Percentiles rank a stretch among this genome's conserved stretches.
phyloP scores from a whole-genome alignment of 1,140 invertebrate species.

The Aricia agestis region DNA sequence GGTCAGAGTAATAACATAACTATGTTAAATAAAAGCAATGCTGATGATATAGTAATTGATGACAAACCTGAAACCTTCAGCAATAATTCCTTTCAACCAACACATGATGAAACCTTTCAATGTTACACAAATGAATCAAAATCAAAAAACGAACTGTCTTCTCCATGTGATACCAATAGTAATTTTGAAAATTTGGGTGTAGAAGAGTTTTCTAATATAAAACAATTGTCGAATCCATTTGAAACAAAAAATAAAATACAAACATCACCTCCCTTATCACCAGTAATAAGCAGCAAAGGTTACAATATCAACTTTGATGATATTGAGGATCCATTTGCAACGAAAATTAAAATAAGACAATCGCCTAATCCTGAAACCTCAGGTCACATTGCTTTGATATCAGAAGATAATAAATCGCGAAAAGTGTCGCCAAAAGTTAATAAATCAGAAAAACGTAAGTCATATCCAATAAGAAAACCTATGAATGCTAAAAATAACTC shows the following conservation, averaged over 20 bases:
- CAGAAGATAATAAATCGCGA: slow-evolving; percentile 16
- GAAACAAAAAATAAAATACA: slow-evolving; percentile 28
- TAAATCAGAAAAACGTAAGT: neutral
- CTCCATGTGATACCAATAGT: neutral
- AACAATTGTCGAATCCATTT: slow-evolving; percentile 29
- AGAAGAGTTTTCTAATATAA: neutral
- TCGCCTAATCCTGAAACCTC: slow-evolving; percentile 42
- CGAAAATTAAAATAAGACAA: slow-evolving; percentile 54
- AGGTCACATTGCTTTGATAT: neutral
- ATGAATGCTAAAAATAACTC: neutral
- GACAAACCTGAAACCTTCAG: neutral
- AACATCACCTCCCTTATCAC: slow-evolving; percentile 41
- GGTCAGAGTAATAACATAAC: neutral
- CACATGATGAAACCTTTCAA: neutral
- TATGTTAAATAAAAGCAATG: neutral
- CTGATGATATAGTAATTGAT: neutral
- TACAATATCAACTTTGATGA: slow-evolving; percentile 66
- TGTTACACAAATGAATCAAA: neutral
- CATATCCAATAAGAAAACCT: neutral
- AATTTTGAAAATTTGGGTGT: neutral
- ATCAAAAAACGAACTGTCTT: neutral
- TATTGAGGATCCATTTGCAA: slow-evolving; percentile 61
- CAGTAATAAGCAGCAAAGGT: slow-evolving; percentile 46
- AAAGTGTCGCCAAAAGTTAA: slow-evolving; percentile 14
- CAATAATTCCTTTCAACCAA: neutral